phyloP scores from a whole-genome alignment of 2,113 vertebrate species.

The Plecturocebus donacophilus region DNA sequence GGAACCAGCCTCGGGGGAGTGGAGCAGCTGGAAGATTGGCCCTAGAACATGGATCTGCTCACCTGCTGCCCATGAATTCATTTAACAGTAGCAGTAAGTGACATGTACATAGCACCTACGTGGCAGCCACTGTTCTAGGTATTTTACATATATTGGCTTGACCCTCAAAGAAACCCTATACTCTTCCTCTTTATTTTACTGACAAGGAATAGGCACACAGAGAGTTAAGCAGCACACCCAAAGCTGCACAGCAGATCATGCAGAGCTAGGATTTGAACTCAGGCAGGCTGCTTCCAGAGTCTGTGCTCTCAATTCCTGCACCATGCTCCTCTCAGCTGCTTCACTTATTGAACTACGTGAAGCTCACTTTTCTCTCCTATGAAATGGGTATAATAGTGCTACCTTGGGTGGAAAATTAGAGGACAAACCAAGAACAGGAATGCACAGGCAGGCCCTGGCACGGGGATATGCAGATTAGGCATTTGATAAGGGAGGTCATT shows the following conservation, averaged over 20 bases:
- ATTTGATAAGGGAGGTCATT: too few species aligned
- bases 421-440: not conserved
- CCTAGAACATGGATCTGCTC: not conserved
- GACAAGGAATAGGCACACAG: not conserved
- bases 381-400: not conserved
- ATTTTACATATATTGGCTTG: not conserved
- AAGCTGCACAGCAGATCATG: rapidly evolving
- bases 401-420: not conserved
- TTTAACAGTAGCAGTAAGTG: not conserved
- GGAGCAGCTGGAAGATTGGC: not conserved
- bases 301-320: rapidly evolving
- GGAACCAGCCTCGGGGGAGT: not conserved
- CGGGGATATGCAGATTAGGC: rapidly evolving
- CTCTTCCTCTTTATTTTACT: not conserved
- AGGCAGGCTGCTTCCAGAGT: not conserved
- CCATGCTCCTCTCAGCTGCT: not conserved
- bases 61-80: not conserved
- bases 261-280: not conserved
- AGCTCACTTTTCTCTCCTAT: not conserved
- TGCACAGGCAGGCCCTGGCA: rapidly evolving
- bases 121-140: not conserved
- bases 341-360: not conserved
- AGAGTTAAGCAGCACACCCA: not conserved
- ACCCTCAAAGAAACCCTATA: not conserved
- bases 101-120: rapidly evolving